A percentile compares a stretch with the other conserved stretches of the same genome.
Evolutionary conservation across 2,113 vertebrate genomes (phyloP).

Genomic region (Amphiprion ocellaris): DNA sequence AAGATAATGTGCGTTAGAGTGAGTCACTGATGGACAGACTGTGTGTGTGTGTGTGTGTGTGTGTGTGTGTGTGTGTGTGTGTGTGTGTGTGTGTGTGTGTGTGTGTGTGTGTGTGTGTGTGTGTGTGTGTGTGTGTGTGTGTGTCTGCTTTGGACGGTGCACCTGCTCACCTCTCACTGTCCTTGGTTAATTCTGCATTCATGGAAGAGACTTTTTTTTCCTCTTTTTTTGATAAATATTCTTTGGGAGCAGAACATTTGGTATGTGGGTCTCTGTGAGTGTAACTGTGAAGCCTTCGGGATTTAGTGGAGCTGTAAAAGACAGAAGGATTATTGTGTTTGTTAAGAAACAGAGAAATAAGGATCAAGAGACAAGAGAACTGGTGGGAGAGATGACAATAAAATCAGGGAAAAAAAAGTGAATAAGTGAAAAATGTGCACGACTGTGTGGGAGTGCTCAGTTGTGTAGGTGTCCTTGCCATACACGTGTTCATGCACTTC

Average conservation of each 20-base stretch:
- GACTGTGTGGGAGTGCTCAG: not conserved
- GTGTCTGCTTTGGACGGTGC: conserved; percentile 1
- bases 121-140: not conserved
- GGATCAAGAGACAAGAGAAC: conserved; percentile 30
- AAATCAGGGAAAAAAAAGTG: conserved; percentile 10
- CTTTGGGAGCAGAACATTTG: conserved; percentile 53
- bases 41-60: not conserved
- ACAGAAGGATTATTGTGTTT: conserved; percentile 68
- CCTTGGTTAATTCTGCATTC: conserved; percentile 51
- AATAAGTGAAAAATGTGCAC: not conserved
- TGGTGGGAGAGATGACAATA: conserved; percentile 27
- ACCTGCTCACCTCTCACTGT: conserved; percentile 51
- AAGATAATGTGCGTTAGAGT: conserved; percentile 37
- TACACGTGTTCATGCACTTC: not conserved
- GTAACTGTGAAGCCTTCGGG: conserved; percentile 55
- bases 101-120: too few relatives aligned
- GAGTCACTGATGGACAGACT: conserved; percentile 41
- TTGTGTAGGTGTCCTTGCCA: not conserved
- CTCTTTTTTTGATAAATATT: conserved; percentile 42
- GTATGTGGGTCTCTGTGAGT: conserved; percentile 56
- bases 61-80: too few relatives aligned
- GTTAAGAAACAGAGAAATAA: conserved; percentile 49
- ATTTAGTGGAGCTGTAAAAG: conserved; percentile 51
- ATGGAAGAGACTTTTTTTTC: conserved; percentile 23
- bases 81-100: too few relatives aligned